Evolutionary conservation across 2,888 invertebrate genomes (phyloP), one percentile per base, ranked within the genome.

Genomic region (Uropetala carovei): DNA sequence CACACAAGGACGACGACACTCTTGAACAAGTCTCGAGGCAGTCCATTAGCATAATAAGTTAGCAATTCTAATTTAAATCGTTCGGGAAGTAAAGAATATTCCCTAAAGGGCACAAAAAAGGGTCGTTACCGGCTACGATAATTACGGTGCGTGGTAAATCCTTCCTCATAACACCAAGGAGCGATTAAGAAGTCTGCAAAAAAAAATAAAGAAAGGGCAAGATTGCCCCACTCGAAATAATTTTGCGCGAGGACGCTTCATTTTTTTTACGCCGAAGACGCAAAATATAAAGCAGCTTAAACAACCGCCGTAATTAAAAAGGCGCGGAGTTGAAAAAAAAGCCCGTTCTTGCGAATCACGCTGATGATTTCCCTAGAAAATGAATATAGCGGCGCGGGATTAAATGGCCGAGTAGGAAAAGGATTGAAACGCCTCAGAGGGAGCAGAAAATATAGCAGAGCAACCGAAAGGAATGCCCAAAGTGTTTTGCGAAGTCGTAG

Each of bases 141-240:
- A 68, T 68, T 68, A 68, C 68, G 11, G 68, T 68, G 68, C 68
- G 75, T 75, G 27, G 75, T 27, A 75, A 75, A 75, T 75, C 22
- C 27, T 22, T 27, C 27, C 18, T 75, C 75, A 75, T 75, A 75
- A 75, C 75, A 27, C 75, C 68, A 18, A 22, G 68, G 22, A 22
- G 68, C 68, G 68, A 68, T 68, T 68, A 68, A 68, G 68, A 68
- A 27, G 75, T 11, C 75, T 13, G 75, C 75, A 75, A 75, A 75
- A 75, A 75, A 13, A 27, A 10, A 27, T 43, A 43, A 43, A 43
- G 22, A 75, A 10, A 9, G 4, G 75, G 22, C 3, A 22, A 68
- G 68, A 68, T 68, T 9, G 68, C 68, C 18, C 68, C 68, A 68
- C 68, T 68, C 22, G 9, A n/a, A 68, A 68, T 18, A 68, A 43